These are phyloP conservation scores for Molossus molossus DNA, from an alignment of 2,797 vertebrate species.

Conservation along the genomic window DNA sequence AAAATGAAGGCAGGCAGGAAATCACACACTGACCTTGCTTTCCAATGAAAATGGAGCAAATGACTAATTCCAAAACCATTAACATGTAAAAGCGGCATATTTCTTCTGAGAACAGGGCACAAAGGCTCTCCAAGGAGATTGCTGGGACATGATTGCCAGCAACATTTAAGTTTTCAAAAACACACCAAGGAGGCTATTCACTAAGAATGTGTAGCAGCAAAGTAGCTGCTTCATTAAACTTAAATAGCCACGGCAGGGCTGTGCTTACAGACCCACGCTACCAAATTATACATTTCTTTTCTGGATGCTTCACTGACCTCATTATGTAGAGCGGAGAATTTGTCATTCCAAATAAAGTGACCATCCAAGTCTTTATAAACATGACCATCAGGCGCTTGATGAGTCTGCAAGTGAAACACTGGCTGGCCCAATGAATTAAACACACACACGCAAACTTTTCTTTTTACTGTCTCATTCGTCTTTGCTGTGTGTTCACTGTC, in stretches of 20 bases:
- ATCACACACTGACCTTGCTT: constrained; percentile 78
- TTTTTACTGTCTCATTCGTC: constrained; percentile 50
- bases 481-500: not conserved
- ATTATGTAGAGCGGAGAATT: constrained; percentile 84
- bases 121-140: constrained; percentile 84
- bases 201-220: constrained; percentile 76
- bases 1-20: constrained; percentile 74
- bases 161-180: constrained; percentile 87
- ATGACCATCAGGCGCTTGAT: constrained; percentile 81
- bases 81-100: constrained; percentile 84
- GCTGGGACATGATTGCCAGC: constrained; percentile 81
- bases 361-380: constrained; percentile 83
- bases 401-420: constrained; percentile 73
- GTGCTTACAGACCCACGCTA: constrained; percentile 82
- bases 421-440: constrained; percentile 50
- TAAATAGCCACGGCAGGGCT: constrained; percentile 84
- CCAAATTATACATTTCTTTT: constrained; percentile 84
- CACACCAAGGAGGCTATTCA: constrained; percentile 86
- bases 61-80: constrained; percentile 87
- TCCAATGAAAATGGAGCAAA: constrained; percentile 86
- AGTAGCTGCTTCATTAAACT: constrained; percentile 89
- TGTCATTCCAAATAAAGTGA: constrained; percentile 84
- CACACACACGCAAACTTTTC: not conserved
- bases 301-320: constrained; percentile 88
- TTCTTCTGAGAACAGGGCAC: constrained; percentile 83